Evolutionary conservation across 2,797 vertebrate genomes (phyloP), one percentile per base, ranked within the genome.

Genomic region (Rhynchonycteris naso): DNA sequence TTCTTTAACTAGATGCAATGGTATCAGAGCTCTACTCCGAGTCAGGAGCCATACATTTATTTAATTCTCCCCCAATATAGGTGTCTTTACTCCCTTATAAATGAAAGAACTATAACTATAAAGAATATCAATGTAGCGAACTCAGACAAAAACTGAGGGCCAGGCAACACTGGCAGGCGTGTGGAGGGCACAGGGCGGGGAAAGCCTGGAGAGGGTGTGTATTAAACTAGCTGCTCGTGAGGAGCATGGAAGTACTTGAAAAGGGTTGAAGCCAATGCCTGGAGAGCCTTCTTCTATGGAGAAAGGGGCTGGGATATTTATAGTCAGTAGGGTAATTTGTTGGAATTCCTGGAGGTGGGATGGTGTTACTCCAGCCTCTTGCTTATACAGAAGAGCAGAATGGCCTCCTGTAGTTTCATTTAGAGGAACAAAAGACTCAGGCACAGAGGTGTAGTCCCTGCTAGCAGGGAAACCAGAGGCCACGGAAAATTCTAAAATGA

Each of bases 81-180:
- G 24, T 47, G 3, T 75, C 22, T 72, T 94, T 91, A 59, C 33
- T 94, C 18, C 11, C 58, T 92, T 50, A n/a, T 75, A 88, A 78
- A 30, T 85, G 24, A 68, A 12, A 71, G 19, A 68, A 15, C 0
- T 38, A 13, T 65, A 74, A 52, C 8, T 89, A 1, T 14, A 87
- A 91, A 91, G 65, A 61, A 59, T 61, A 66, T 74, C 65, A 30
- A 5, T 74, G 50, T 61, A 21, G 33, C 19, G 22, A 13, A 68
- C 52, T 30, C n/a, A 86, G 24, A 82, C n/a, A 69, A 88, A 50
- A 56, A 11, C 4, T 30, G 28, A 10, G 71, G 7, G 1, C 18
- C 2, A 11, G 56, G 8, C 66, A 94, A 74, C 21, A 38, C 63
- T 61, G 47, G 14, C 1, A 33, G 21, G 7, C 4, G 18, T 12